phyloP scores from a whole-genome alignment of 1,140 invertebrate genomes.

The Latrodectus geometricus region DNA sequence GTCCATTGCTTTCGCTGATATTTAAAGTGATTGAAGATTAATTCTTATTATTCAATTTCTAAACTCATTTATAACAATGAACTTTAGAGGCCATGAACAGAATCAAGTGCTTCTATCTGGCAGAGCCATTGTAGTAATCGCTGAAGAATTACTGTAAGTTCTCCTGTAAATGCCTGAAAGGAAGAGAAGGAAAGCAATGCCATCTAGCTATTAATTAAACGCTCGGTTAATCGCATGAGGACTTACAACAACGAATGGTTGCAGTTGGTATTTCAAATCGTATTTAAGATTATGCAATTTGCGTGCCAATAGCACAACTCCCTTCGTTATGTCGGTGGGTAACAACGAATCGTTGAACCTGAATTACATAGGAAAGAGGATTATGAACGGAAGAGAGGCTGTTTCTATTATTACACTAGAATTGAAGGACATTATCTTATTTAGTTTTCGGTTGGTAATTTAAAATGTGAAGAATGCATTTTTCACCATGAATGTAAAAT shows the following conservation, averaged over 20 bases:
- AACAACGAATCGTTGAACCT: no score
- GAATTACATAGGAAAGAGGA: no score
- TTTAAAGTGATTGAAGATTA: background rate
- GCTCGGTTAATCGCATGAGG: slow-evolving; percentile 35
- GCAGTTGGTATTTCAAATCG: slow-evolving; percentile 36
- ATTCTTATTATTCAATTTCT: background rate
- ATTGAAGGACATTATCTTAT: no score
- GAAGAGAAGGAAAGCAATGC: background rate
- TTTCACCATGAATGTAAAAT: no score
- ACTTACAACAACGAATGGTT: slow-evolving; percentile 10
- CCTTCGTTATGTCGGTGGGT: no score
- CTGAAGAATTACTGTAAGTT: slow-evolving; percentile 46
- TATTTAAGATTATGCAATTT: slow-evolving; percentile 40
- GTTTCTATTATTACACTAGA: no score
- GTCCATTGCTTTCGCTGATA: no score
- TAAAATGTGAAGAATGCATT: no score
- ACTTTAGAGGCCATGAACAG: background rate
- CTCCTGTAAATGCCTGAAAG: slow-evolving; percentile 15
- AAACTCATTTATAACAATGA: background rate
- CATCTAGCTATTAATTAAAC: slow-evolving; percentile 49
- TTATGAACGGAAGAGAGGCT: no score
- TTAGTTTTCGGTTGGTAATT: no score
- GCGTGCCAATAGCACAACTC: background rate
- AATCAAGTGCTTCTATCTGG: slow-evolving; percentile 13
- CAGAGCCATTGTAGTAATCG: slow-evolving; percentile 49